Conservation (phyloP, 2,113 vertebrate genomes). For the Mirza zaza region DNA sequence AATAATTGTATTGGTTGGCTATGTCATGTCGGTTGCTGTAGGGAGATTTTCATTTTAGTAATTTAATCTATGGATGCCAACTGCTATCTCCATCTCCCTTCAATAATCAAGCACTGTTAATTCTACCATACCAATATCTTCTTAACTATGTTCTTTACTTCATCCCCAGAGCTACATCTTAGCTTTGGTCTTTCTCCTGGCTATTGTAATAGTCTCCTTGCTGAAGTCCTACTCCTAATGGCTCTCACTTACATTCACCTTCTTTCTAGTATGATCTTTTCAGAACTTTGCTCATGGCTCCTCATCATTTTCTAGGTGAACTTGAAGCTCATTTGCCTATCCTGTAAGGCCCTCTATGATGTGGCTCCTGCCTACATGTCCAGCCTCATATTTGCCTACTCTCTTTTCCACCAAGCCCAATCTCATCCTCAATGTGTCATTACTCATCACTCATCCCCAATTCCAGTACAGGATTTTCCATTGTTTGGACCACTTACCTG, state of each 20-base stretch:
- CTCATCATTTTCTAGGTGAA: not conserved
- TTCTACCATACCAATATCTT: not conserved
- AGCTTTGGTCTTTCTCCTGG: not conserved
- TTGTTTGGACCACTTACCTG: not conserved
- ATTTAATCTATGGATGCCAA: not conserved
- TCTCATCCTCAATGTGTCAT: not conserved
- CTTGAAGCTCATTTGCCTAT: not conserved
- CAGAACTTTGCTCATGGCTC: not conserved
- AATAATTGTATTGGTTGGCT: not conserved
- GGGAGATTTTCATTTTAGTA: not conserved
- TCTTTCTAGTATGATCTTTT: not conserved
- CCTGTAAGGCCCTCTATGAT: not conserved
- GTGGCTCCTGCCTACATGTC: not conserved
- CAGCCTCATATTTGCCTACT: not conserved
- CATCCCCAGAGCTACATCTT: not conserved
- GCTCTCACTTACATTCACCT: not conserved
- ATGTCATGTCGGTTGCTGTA: not conserved
- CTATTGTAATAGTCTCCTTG: not conserved
- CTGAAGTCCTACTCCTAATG: not conserved
- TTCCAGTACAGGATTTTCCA: not conserved
- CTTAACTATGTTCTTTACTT: not conserved
- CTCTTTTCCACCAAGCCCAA: not conserved
- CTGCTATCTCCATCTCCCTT: not conserved
- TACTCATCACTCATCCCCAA: not conserved
- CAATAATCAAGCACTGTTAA: not conserved